Evolutionary conservation across 64 coral and sea anemone species (phyloP), one percentile per base, ranked within the genome.

Genomic region (Pachyseris speciosa): DNA sequence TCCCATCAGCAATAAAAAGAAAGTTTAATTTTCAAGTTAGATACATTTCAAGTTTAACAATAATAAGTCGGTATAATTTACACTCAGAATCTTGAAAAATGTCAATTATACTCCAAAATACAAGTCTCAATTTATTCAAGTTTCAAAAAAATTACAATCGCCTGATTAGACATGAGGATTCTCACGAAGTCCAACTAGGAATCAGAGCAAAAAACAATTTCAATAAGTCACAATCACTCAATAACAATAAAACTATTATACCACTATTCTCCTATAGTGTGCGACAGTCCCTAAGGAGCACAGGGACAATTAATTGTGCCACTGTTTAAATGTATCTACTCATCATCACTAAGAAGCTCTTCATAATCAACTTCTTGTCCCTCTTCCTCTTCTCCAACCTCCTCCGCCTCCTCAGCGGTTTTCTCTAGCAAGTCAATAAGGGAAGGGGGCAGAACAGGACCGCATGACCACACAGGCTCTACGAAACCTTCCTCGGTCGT

Each of bases 401-500:
- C 34, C 7, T 74, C 34, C 41, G 19, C 43, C 41, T 93, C 60
- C 42, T 69, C 74, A 34, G 20, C 38, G 7, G 79, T 28, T 39
- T 57, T 70, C 42, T 52, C 60, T 10, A 69, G 2, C 19, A 84
- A 45, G 58, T 87, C 84, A 93, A 88, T 29, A 16, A 83, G 85
- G 9, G 67, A 66, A 9, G 68, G 12, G 25, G 70, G 78, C 51
- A 94, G 86, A 2, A 89, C 25, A 16, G 77, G 78, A 24, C 69
- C 50, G 28, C 76, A 48, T 1, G 55, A 89, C 86, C 92, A 90
- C 9, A 89, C n/a, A 36, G 38, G 77, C 44, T 90, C 86, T 28
- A 94, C 40, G 22, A 90, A 11, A 53, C 75, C 50, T 20, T 78
- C 77, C 16, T 89, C 92, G 11, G 61, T 85, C 72, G 75, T 94